phyloP scores from a whole-genome alignment of 2,797 vertebrate genomes.

The Macropus fuliginosus region DNA sequence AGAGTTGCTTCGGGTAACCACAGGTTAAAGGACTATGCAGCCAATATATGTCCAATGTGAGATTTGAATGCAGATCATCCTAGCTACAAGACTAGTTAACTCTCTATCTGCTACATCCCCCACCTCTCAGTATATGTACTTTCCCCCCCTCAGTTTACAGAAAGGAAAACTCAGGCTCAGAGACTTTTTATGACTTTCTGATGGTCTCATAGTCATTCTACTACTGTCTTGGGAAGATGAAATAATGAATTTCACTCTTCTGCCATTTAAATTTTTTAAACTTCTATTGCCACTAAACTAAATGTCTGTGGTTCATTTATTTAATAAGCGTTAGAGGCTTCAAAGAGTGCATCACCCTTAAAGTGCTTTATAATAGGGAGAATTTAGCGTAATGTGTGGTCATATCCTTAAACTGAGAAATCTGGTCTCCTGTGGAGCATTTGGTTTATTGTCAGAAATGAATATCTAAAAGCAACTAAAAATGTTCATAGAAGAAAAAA shows the following conservation, averaged over 20 bases:
- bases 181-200: not conserved
- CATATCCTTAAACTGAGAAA: not conserved
- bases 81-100: not conserved
- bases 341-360: not conserved
- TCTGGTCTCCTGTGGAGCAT: not conserved
- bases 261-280: not conserved
- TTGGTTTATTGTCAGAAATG: not conserved
- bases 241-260: not conserved
- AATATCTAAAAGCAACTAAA: not conserved
- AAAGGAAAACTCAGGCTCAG: not conserved
- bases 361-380: not conserved
- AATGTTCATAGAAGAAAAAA: not conserved
- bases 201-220: not conserved
- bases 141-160: not conserved
- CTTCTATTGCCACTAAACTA: not conserved
- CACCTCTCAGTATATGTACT: not conserved
- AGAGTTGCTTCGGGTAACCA: not conserved
- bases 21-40: not conserved
- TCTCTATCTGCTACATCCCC: not conserved
- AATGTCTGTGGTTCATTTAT: not conserved
- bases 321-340: not conserved
- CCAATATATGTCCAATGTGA: not conserved
- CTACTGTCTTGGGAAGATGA: not conserved
- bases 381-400: not conserved
- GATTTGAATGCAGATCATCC: not conserved